phyloP scores from a whole-genome alignment of 2,797 vertebrate genomes.

The Darevskia mixta region DNA sequence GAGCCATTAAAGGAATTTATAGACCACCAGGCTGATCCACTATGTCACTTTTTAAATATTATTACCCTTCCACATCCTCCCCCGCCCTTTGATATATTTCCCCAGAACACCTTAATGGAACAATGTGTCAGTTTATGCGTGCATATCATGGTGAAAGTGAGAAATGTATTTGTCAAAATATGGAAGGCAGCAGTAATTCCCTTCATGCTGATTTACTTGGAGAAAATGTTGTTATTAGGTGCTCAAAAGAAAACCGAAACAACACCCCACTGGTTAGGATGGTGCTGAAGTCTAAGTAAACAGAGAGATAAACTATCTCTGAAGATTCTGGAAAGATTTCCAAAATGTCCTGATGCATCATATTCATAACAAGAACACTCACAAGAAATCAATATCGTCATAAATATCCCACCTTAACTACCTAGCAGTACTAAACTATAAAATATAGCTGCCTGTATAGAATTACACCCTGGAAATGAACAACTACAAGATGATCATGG shows the following conservation, averaged over 20 bases:
- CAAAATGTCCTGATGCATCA: slow-evolving; percentile 15
- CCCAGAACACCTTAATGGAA: slow-evolving; percentile 23
- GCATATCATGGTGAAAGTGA: slow-evolving; percentile 23
- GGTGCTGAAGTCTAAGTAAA: not conserved
- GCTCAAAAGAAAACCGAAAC: not conserved
- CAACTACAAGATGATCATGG: not conserved
- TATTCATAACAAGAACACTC: slow-evolving; percentile 7
- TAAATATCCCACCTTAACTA: slow-evolving; percentile 17
- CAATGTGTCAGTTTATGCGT: not conserved
- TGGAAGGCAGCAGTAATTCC: slow-evolving; percentile 24
- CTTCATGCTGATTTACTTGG: slow-evolving; percentile 8
- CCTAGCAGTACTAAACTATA: not conserved
- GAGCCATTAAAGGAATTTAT: slow-evolving; percentile 22
- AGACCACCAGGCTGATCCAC: not conserved
- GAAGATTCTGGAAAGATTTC: slow-evolving; percentile 17
- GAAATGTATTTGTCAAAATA: slow-evolving; percentile 36
- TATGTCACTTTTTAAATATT: slow-evolving; percentile 14
- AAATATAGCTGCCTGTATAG: slow-evolving; percentile 7
- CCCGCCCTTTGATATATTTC: slow-evolving; percentile 6
- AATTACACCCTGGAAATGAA: slow-evolving; percentile 22
- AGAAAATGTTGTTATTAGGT: slow-evolving; percentile 20
- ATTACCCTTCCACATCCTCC: not conserved
- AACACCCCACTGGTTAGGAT: not conserved
- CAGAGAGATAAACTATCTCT: not conserved
- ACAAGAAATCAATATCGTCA: slow-evolving; percentile 23